Evolutionary conservation across 1,140 invertebrate species (phyloP), one percentile per base, ranked within the genome.

Genomic region (Drosophila oshimai): DNA sequence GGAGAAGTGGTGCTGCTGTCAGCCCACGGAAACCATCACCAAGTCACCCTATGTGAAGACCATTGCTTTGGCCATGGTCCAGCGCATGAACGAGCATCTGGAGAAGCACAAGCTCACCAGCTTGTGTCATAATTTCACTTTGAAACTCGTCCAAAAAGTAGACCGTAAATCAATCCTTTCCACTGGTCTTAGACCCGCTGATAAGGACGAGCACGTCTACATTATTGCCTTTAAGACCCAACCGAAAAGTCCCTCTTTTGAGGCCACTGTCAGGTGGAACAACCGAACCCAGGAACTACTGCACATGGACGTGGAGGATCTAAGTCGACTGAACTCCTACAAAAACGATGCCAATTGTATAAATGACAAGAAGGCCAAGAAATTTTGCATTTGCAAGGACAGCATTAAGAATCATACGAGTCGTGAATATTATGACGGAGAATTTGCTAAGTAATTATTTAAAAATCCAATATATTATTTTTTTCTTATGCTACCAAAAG

Each of bases 1-100:
- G 0, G 92, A 94, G 33, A 95, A 96, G 75, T 97, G 95, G 95
- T 97, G 96, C 79, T 93, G 93, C n/a, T 97, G 96, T 58, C 92
- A 92, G 2, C 89, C 92, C 1, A 93, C 92, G 39, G 74, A 90
- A 15, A 73, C 91, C 0, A 58, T 92, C 3, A 24, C 6, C 3
- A 3, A 9, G 2, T 2, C 15, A 3, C 15, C 49, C 1, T 20
- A 13, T 34, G 44, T 33, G 0, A 2, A 2, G 1, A 26, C 1
- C 4, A 45, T 73, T 15, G 24, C 17, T n/a, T 0, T 15, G 5
- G 44, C 44, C 2, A 50, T 73, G 0, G 65, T 93, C 2, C 54
- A 76, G 24, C 92, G 78, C 45, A 91, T 92, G 12, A 90, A 93
- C 20, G 64, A 49, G 0, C 60, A 68, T 15, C 20, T 81, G 15